Evolutionary conservation across 2,888 invertebrate species (phyloP).

Genomic region (Zonitis immaculata): DNA sequence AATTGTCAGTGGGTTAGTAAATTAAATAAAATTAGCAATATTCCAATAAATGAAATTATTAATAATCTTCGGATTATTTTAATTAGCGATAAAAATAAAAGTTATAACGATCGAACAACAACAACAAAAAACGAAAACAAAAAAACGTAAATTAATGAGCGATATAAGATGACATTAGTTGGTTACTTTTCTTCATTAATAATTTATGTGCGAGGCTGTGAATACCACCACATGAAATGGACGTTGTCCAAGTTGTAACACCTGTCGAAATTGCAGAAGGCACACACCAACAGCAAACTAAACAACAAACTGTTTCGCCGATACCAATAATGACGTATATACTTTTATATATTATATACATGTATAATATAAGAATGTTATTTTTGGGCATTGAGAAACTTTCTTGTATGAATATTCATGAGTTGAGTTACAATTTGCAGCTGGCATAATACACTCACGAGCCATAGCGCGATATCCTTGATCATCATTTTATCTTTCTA

Average conservation of each 20-base stretch:
- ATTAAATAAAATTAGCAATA: too few species aligned
- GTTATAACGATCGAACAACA: too few species aligned
- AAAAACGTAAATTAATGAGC: neutral
- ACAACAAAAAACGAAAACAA: too few species aligned
- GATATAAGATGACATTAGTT: too few species aligned
- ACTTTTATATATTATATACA: neutral
- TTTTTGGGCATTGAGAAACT: conserved; percentile 17
- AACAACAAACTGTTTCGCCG: neutral
- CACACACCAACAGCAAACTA: neutral
- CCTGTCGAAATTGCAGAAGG: conserved; percentile 1
- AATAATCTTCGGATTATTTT: too few species aligned
- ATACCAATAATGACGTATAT: neutral
- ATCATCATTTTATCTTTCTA: neutral
- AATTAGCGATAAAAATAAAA: too few species aligned
- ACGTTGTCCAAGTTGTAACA: neutral
- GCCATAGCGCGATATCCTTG: neutral
- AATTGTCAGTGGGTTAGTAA: too few species aligned
- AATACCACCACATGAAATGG: neutral
- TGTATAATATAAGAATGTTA: too few species aligned
- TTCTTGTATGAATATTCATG: conserved; percentile 22
- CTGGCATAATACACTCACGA: neutral
- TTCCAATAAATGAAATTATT: too few species aligned
- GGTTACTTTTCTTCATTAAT: too few species aligned
- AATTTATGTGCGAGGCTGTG: too few species aligned
- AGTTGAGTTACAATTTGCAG: conserved; percentile 2